Evolutionary conservation across 2,888 invertebrate genomes (phyloP).

Genomic region (Pyrochroa serraticornis): DNA sequence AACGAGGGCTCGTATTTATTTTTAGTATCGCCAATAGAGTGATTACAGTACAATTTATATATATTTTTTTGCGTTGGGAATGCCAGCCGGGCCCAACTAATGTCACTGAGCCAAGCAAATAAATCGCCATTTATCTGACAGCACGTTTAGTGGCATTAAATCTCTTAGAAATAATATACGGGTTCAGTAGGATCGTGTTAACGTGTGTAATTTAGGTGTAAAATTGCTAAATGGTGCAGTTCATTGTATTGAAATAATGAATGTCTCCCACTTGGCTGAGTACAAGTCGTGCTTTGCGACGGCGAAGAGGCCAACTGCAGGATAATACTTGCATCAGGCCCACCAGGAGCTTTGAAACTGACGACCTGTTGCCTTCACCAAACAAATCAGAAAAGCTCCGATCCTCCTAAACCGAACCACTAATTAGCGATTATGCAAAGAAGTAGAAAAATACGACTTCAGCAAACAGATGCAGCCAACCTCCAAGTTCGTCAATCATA

Average conservation of each 20-base stretch:
- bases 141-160: slow-evolving; percentile 37
- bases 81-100: no score
- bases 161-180: slow-evolving; percentile 48
- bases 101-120: slow-evolving; percentile 1
- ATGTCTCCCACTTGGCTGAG: slow-evolving; percentile 53
- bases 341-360: slow-evolving; percentile 17
- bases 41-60: no score
- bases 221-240: slow-evolving; percentile 58
- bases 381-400: slow-evolving; percentile 25
- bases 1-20: no score
- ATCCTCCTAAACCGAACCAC: no score
- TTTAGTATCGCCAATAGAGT: no score
- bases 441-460: no score
- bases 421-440: no score
- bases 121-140: slow-evolving; percentile 21
- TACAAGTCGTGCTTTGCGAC: slow-evolving; percentile 30
- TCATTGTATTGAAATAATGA: slow-evolving; percentile 59
- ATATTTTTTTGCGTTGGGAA: background rate
- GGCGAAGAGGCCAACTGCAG: slow-evolving; percentile 10
- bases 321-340: slow-evolving; percentile 17
- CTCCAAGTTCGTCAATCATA: no score
- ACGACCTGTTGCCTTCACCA: slow-evolving; percentile 28
- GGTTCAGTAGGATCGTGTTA: slow-evolving; percentile 45
- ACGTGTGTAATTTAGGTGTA: slow-evolving; percentile 55
- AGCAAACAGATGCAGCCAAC: no score